phyloP scores from a whole-genome alignment of 2,797 vertebrate species.

The Ispidina lecontei region DNA sequence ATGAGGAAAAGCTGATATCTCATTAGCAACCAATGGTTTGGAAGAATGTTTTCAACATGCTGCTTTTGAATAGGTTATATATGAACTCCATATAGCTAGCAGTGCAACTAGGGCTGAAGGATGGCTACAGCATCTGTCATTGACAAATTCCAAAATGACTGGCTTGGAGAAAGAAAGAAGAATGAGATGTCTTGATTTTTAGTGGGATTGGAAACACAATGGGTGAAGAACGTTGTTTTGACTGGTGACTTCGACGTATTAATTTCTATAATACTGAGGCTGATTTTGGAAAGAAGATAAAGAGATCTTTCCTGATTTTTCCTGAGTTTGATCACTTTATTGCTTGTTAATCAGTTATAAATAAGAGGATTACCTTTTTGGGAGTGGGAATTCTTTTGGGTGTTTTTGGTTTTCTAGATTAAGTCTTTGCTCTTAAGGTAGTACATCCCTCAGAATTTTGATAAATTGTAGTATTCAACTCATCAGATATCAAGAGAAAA shows the following conservation, averaged over 20 bases:
- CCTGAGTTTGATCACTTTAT: background rate
- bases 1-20: constrained; percentile 15
- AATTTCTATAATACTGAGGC: background rate
- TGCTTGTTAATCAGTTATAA: background rate
- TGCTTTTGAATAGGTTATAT: background rate
- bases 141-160: background rate
- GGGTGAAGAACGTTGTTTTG: background rate
- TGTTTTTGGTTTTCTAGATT: background rate
- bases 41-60: constrained; percentile 40
- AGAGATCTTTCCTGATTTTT: background rate
- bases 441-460: background rate
- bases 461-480: background rate
- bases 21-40: constrained; percentile 24
- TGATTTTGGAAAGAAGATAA: background rate
- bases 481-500: background rate
- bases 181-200: background rate
- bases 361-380: background rate
- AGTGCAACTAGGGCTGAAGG: background rate
- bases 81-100: constrained; percentile 12
- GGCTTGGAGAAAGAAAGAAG: background rate
- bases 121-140: background rate
- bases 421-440: background rate
- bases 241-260: background rate
- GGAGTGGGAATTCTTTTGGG: background rate
- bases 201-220: background rate